phyloP scores from a whole-genome alignment of 2,888 invertebrate genomes.

The Caenorhabditis uteleia region DNA sequence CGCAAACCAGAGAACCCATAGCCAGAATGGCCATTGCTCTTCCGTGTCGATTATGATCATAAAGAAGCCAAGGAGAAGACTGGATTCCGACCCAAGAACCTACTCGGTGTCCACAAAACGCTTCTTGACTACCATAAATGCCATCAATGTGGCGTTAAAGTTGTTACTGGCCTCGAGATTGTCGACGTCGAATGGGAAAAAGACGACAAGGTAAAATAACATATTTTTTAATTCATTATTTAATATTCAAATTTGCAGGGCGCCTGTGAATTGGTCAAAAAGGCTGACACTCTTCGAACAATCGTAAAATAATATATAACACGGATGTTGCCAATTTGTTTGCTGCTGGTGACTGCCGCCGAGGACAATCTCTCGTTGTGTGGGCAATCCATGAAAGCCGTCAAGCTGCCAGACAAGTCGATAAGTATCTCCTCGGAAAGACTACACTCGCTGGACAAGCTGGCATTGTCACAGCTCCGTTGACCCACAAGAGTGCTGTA shows the following conservation, averaged over 20 bases:
- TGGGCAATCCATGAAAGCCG: constrained; percentile 98
- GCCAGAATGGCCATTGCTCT: constrained; percentile 97
- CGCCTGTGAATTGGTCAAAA: constrained; percentile 90
- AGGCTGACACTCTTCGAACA: constrained; percentile 78
- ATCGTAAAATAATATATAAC: constrained; percentile 81
- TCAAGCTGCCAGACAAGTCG: constrained; percentile 94
- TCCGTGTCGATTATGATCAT: constrained; percentile 96
- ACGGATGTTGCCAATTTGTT: constrained; percentile 79
- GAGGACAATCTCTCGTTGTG: constrained; percentile 97
- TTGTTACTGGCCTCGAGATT: constrained; percentile 84
- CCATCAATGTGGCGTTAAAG: constrained; percentile 56
- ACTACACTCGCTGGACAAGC: constrained; percentile 90
- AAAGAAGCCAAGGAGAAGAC: constrained; percentile 84
- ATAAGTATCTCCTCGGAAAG: constrained; percentile 79
- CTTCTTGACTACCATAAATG: constrained; percentile 58
- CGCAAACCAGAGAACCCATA: constrained; percentile 91
- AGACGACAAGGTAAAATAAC: too few species aligned
- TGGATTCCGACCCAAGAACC: constrained; percentile 88
- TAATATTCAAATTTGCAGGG: too few species aligned
- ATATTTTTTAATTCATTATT: too few species aligned
- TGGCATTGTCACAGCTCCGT: constrained; percentile 70
- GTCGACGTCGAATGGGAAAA: constrained; percentile 77
- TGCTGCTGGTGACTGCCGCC: constrained; percentile 83
- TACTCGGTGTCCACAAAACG: constrained; percentile 88
- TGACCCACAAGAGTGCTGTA: constrained; percentile 28